Conservation (phyloP, 2,797 vertebrate species). For the Galagoides demidoff region DNA sequence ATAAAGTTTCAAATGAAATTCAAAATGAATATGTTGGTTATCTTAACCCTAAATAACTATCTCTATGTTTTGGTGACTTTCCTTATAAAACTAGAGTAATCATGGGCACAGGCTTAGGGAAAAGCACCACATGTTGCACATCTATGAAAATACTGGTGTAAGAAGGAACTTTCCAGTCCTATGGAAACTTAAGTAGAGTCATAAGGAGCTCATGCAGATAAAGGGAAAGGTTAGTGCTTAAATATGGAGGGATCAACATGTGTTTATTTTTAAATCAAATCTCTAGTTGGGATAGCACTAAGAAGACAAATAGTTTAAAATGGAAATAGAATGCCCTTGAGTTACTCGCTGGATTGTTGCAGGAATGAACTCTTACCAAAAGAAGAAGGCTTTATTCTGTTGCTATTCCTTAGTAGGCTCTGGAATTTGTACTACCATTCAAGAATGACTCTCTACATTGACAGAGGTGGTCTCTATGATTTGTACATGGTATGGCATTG, state of each 20-base stretch:
- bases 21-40: not conserved
- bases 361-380: not conserved
- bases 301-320: not conserved
- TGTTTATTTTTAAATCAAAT: not conserved
- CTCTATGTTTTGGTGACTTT: not conserved
- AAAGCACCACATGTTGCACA: not conserved
- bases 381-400: not conserved
- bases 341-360: not conserved
- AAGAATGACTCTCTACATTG: no score
- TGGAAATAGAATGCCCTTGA: not conserved
- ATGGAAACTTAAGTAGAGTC: not conserved
- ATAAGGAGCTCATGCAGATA: not conserved
- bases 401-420: not conserved
- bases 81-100: not conserved
- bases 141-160: not conserved
- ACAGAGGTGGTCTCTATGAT: no score
- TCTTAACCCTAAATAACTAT: not conserved
- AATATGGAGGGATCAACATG: not conserved
- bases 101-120: not conserved
- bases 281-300: not conserved
- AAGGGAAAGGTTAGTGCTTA: not conserved
- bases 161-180: not conserved
- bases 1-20: not conserved
- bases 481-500: not conserved
- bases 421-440: not conserved